Percentiles rank a stretch among this genome's conserved stretches.
These are phyloP conservation scores for Teleogryllus occipitalis DNA, from an alignment of 1,140 invertebrate genomes.

Conservation along the genomic window DNA sequence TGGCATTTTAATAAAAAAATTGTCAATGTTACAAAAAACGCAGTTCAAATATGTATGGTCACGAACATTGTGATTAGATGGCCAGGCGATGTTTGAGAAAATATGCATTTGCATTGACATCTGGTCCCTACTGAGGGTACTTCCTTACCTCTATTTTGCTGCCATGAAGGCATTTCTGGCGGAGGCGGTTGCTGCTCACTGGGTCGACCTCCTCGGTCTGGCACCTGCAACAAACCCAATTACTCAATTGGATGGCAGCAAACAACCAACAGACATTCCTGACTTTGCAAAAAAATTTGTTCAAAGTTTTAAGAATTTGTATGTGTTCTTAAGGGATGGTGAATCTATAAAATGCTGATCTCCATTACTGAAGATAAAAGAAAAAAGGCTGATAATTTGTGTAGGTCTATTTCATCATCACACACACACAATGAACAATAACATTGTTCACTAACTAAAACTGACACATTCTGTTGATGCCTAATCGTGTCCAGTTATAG, in stretches of 20 bases:
- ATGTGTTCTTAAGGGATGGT: not conserved
- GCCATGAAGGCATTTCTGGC: slow-evolving; percentile 92
- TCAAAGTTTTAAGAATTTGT: not conserved
- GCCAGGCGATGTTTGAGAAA: not conserved
- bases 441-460: too few species aligned
- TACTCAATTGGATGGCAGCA: not conserved
- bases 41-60: too few species aligned
- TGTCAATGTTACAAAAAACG: too few species aligned
- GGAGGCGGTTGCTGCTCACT: slow-evolving; percentile 83
- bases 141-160: slow-evolving; percentile 41
- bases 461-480: too few species aligned
- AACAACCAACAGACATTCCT: not conserved
- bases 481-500: too few species aligned
- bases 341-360: too few species aligned
- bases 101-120: not conserved
- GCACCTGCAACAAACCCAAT: slow-evolving; percentile 44
- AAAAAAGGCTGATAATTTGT: too few species aligned
- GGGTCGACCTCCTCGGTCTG: slow-evolving; percentile 82
- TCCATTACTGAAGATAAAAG: too few species aligned
- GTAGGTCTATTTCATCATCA: too few species aligned
- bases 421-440: too few species aligned
- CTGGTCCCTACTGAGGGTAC: not conserved
- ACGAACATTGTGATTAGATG: too few species aligned
- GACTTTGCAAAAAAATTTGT: not conserved
- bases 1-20: too few species aligned